Evolutionary conservation across 2,113 vertebrate species (phyloP), one percentile per base, ranked within the genome.

Genomic region (Ifrita kowaldi): DNA sequence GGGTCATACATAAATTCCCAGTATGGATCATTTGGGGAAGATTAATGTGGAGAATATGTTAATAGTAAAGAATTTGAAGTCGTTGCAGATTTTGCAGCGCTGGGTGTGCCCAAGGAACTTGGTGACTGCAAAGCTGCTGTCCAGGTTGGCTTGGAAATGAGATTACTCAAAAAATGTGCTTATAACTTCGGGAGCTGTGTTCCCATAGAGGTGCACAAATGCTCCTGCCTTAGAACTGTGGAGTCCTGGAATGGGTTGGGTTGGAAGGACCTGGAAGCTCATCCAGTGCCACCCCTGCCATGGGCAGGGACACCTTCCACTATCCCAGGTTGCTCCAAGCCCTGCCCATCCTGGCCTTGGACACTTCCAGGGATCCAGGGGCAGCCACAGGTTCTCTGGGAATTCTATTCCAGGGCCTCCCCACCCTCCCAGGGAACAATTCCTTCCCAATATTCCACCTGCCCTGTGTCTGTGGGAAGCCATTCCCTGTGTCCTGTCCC

Each of bases 331-430:
- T 37, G 27, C 6, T 75, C 69, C 68, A 37, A 28, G 11, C 41
- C 19, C 39, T 0, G 0, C 22, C 57, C 37, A 73, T 0, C 39
- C 30, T 27, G 23, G 16, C 47, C n/a, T 41, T 47, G 47, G n/a
- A 11, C 46, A 41, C 19, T 82, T 0, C 60, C 77, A 74, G 44
- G 33, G 68, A 33, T 81, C 62, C 76, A 55, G 52, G 50, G 2
- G 2, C 59, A 89, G 27, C 59, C 59, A 28, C 52, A 67, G 52
- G 37, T 74, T 7, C 44, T 44, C 60, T 89, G 59, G 37, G 41
- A 0, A 69, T 0, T 1, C 53, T 18, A 0, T 53, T 0, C 27
- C 84, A 52, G 63, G 4, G 3, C 16, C 8, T 41, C 3, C 0
- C 4, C 56, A 26, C 20, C 16, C 13, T 55, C 35, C 0, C n/a